Percentiles rank a stretch among this genome's conserved stretches.
Evolutionary conservation across 1,140 invertebrate species (phyloP).

Genomic region (Leguminivora glycinivorella): DNA sequence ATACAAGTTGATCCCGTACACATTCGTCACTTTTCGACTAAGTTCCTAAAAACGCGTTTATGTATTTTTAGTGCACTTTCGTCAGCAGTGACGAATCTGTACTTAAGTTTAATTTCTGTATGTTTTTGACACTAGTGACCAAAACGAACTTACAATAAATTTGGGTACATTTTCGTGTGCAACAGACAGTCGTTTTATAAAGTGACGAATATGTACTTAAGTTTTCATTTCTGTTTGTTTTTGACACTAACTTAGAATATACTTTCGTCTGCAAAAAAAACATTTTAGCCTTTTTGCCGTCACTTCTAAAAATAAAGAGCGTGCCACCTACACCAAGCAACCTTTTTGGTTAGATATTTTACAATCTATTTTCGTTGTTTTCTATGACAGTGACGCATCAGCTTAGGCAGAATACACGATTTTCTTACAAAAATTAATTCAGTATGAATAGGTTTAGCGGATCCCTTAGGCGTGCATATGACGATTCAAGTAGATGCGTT

Average conservation of each 20-base stretch:
- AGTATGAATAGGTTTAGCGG: too few relatives aligned
- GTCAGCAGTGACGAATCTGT: slow-evolving; percentile 14
- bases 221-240: neutral
- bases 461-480: too few relatives aligned
- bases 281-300: too few relatives aligned
- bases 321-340: too few relatives aligned
- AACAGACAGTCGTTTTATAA: neutral
- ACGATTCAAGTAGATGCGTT: too few relatives aligned
- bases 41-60: slow-evolving; percentile 9
- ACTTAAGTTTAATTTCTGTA: slow-evolving; percentile 2
- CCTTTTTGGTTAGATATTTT: too few relatives aligned
- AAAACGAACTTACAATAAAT: neutral
- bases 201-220: neutral
- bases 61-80: slow-evolving; percentile 15
- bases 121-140: neutral
- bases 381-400: too few relatives aligned
- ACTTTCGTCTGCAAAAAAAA: too few relatives aligned
- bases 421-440: too few relatives aligned
- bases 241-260: neutral
- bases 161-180: neutral
- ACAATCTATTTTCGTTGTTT: too few relatives aligned
- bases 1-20: neutral
- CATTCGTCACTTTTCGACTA: slow-evolving; percentile 13
- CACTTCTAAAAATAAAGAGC: too few relatives aligned
- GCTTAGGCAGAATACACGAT: too few relatives aligned